Conservation (phyloP, 2,113 vertebrate species). For the Recurvirostra avosetta region DNA sequence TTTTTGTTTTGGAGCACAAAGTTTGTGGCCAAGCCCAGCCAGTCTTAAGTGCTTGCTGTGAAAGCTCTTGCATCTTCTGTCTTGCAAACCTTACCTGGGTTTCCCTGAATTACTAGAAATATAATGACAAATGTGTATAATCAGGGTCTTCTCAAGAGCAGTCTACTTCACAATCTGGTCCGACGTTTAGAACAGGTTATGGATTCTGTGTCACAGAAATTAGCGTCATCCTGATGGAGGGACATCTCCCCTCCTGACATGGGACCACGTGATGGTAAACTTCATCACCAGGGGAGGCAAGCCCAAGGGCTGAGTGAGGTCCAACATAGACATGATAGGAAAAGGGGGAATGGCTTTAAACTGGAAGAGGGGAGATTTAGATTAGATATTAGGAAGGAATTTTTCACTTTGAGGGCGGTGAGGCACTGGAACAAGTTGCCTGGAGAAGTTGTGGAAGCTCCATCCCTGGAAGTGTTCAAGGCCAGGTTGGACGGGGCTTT, state of each 20-base stretch:
- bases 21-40: fast-evolving
- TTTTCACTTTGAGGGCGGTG: too few species aligned
- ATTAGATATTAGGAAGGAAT: too few species aligned
- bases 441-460: too few species aligned
- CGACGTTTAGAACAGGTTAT: neutral
- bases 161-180: neutral
- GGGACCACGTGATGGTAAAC: neutral
- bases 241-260: neutral
- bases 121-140: neutral
- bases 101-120: neutral
- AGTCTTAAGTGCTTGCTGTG: neutral
- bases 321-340: neutral
- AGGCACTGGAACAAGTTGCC: too few species aligned
- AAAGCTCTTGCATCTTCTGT: neutral
- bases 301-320: neutral
- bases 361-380: too few species aligned
- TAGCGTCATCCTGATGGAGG: neutral
- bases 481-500: too few species aligned
- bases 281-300: neutral
- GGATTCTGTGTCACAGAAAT: neutral
- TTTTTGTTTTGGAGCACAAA: neutral
- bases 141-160: neutral
- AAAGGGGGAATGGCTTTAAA: too few species aligned
- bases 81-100: neutral
- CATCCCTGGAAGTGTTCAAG: too few species aligned